Percentiles rank a stretch among this genome's conserved stretches.
Conservation (phyloP, 2,113 vertebrate genomes). For the Anhinga rufa region DNA sequence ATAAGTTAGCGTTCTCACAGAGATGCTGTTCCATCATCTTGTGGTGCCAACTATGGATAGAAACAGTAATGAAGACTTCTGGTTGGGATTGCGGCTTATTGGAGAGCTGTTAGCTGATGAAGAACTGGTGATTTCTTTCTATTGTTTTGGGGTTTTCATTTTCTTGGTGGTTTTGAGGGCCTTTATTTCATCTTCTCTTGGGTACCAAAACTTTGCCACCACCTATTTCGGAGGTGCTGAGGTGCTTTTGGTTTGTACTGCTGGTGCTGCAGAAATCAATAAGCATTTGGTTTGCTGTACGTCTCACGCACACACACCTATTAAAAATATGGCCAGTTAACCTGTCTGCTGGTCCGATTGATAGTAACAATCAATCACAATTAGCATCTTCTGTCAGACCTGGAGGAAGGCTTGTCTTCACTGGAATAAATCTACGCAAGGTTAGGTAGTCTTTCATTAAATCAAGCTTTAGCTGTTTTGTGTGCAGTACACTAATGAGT, state of each 20-base stretch:
- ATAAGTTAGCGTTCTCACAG: not conserved
- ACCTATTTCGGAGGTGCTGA: not conserved
- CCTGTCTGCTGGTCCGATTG: not conserved
- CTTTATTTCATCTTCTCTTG: not conserved
- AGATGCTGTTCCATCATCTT: not conserved
- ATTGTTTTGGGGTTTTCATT: fast-evolving
- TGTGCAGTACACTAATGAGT: not conserved
- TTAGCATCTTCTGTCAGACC: not conserved
- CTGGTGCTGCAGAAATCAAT: not conserved
- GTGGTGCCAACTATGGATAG: not conserved
- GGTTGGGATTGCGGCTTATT: not conserved
- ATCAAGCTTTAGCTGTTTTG: not conserved
- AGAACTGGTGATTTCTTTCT: not conserved
- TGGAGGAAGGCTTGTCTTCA: not conserved
- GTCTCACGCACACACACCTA: fast-evolving
- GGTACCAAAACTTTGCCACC: not conserved
- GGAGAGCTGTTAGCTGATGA: not conserved
- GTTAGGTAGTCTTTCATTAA: not conserved
- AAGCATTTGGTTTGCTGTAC: not conserved
- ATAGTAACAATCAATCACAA: not conserved
- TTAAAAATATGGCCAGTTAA: not conserved
- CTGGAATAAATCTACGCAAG: not conserved
- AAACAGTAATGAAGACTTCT: not conserved
- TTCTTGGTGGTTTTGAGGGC: not conserved
- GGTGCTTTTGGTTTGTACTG: not conserved